A percentile compares a stretch with the other conserved stretches of the same genome.
Evolutionary conservation across 2,797 vertebrate species (phyloP).

Genomic region (Squalus acanthias): DNA sequence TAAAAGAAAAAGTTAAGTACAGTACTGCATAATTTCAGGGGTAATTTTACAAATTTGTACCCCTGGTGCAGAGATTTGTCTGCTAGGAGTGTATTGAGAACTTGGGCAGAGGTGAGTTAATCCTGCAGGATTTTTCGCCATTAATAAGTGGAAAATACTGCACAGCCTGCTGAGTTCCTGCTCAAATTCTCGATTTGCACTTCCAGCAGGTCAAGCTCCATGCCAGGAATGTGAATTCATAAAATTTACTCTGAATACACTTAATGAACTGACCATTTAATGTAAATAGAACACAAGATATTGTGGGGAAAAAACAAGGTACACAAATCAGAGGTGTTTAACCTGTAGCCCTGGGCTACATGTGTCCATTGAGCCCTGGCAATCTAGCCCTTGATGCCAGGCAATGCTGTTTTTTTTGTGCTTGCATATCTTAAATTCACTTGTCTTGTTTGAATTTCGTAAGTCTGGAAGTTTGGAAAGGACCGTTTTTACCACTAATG

Average conservation of each 20-base stretch:
- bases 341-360: neutral
- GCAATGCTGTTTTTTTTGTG: neutral
- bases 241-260: neutral
- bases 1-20: neutral
- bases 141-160: neutral
- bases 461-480: neutral
- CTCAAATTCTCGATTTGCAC: neutral
- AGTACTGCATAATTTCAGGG: neutral
- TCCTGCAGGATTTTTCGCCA: neutral
- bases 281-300: neutral
- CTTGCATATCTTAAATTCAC: neutral
- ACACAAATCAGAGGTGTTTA: neutral
- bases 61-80: neutral
- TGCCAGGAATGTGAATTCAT: neutral
- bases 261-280: constrained; percentile 11
- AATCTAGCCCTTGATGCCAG: neutral
- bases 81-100: neutral
- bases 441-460: neutral
- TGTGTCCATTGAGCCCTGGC: neutral
- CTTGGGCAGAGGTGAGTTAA: neutral
- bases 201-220: neutral
- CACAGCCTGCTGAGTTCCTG: neutral
- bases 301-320: neutral
- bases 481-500: neutral
- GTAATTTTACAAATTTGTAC: neutral